These are phyloP conservation scores for Rhopalosiphum nymphaeae DNA, from an alignment of 2,888 invertebrate species.

Conservation along the genomic window DNA sequence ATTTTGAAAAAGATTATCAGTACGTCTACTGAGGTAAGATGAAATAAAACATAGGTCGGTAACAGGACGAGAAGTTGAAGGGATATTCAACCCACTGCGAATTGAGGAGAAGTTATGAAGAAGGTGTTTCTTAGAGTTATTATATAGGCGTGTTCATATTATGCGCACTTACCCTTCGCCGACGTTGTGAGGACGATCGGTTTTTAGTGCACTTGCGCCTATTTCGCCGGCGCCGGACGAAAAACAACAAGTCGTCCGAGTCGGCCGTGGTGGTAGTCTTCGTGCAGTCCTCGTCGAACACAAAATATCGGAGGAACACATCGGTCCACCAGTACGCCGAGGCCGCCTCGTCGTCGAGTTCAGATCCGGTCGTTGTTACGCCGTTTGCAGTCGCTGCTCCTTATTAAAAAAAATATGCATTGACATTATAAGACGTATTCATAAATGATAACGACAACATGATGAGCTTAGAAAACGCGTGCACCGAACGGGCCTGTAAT, in stretches of 20 bases:
- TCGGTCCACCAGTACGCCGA: constrained; percentile 56
- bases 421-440: background rate
- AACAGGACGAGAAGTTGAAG: too few species aligned
- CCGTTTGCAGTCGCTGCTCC: background rate
- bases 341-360: constrained; percentile 31
- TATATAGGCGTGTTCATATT: background rate
- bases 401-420: background rate
- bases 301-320: constrained; percentile 44
- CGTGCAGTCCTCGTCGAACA: constrained; percentile 30
- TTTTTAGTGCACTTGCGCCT: background rate
- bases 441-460: background rate
- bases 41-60: too few species aligned
- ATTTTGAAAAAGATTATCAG: too few species aligned
- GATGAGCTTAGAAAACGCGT: background rate
- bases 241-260: constrained; percentile 38
- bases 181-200: background rate
- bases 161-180: background rate
- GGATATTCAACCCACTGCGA: too few species aligned
- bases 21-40: too few species aligned
- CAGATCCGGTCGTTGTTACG: background rate
- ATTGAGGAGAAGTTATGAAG: too few species aligned
- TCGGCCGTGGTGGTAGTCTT: background rate
- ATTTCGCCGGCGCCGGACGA: constrained; percentile 1
- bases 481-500: background rate
- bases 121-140: too few species aligned